Conservation (phyloP, 2,888 invertebrate genomes). For the Acrobasis suavella region DNA sequence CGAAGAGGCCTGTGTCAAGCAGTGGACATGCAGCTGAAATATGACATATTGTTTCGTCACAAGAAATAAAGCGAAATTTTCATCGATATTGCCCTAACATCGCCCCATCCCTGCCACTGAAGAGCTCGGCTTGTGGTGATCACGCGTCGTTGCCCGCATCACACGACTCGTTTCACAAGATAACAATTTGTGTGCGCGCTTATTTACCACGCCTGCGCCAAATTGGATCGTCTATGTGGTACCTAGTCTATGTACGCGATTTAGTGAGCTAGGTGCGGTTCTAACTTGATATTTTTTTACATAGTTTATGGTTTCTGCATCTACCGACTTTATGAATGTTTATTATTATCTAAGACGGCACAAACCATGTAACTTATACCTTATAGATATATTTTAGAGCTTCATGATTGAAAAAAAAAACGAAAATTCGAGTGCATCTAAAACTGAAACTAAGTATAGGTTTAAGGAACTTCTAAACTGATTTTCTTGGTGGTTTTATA, state of each 20-base stretch:
- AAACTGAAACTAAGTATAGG: too few species aligned
- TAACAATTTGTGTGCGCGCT: conserved; percentile 80
- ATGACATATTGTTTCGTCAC: not conserved
- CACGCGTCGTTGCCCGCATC: conserved; percentile 80
- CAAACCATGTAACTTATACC: too few species aligned
- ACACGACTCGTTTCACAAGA: conserved; percentile 82
- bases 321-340: too few species aligned
- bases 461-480: too few species aligned
- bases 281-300: not conserved
- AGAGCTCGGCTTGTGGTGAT: conserved; percentile 69
- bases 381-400: too few species aligned
- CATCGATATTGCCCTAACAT: conserved; percentile 29
- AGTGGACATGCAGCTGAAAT: too few species aligned
- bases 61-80: not conserved
- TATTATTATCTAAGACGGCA: too few species aligned
- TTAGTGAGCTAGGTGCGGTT: conserved; percentile 2
- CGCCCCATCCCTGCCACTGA: conserved; percentile 60
- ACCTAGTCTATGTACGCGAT: conserved; percentile 23
- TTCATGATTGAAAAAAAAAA: too few species aligned
- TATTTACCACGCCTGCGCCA: conserved; percentile 76
- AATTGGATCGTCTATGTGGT: conserved; percentile 60
- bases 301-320: not conserved
- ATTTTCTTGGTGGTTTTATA: too few species aligned
- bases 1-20: too few species aligned
- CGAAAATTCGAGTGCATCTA: too few species aligned